Base-by-base conservation (phyloP, 2,797 vertebrate species). In the Acipenser ruthenus region DNA sequence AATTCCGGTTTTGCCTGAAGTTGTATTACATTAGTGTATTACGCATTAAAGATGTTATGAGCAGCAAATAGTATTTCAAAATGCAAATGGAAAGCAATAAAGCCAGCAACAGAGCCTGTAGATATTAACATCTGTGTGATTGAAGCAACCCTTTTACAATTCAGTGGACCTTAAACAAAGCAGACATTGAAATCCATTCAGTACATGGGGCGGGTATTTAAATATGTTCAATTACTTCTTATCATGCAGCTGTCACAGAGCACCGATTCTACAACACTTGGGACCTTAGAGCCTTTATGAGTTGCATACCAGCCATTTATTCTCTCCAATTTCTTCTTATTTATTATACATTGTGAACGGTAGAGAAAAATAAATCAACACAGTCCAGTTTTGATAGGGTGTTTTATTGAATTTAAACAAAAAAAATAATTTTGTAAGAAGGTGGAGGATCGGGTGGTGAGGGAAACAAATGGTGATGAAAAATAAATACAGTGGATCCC, bases 111-210 rank as follows among this genome's bases (percentile, higher is more conserved):
- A 80, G 73, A 81, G 82, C 86, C 84, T 72, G 79, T 77, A 88
- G 86, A 83, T 84, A 88, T 75, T 85, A 88, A 87, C 88, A 89
- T 87, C 84, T 87, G 86, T 88, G 84, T 80, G 81, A 83, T 84
- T 69, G 78, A 80, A 86, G 66, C 80, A 84, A 75, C 78, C 77
- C 86, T 87, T 90, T 89, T 82, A 87, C 85, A 89, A 90, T 75
- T 79, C 87, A 88, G 80, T 87, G 80, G 84, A 88, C 84, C 84
- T 89, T 89, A 89, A 88, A 87, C 76, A 88, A 86, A 85, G 82
- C 76, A 84, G 83, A 86, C 78, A 80, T 6, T 74, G 76, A 88
- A 89, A 86, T 86, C 83, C 88, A 86, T 81, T 88, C 81, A 65
- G 82, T 80, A 83, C 80, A 84, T 63, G 76, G 75, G 72, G 77